Evolutionary conservation across 1,140 invertebrate genomes (phyloP).

Genomic region (Apis dorsata): DNA sequence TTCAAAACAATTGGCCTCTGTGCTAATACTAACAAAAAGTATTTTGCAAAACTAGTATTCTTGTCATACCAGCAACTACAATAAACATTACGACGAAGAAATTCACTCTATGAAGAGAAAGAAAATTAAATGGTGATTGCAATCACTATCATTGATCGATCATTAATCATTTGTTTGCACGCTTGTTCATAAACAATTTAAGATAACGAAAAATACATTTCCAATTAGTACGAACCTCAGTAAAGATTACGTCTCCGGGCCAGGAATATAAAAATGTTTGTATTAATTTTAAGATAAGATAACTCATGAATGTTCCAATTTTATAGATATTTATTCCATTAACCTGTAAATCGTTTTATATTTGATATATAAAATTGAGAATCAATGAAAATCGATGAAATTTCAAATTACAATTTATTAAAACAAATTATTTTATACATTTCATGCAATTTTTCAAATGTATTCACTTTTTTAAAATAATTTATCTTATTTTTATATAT

Average conservation of each 20-base stretch:
- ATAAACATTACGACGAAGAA: conserved; percentile 27
- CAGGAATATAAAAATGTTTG: conserved; percentile 54
- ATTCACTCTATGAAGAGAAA: conserved; percentile 37
- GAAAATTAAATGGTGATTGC: neutral
- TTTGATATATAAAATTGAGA: neutral
- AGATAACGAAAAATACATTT: neutral
- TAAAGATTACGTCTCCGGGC: conserved; percentile 39
- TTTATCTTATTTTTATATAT: too few species aligned
- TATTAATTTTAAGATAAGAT: conserved; percentile 38
- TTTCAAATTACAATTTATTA: neutral
- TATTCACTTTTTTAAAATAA: too few species aligned
- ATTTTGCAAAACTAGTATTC: neutral
- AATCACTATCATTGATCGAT: neutral
- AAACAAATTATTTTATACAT: too few species aligned
- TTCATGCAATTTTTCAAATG: too few species aligned
- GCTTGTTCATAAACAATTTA: neutral
- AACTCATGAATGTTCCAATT: neutral
- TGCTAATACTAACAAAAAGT: neutral
- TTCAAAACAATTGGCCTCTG: neutral
- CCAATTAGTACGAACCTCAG: conserved; percentile 32
- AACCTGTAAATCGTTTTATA: neutral
- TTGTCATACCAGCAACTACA: conserved; percentile 42
- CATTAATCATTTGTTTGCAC: neutral
- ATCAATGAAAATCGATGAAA: neutral
- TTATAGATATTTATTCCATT: conserved; percentile 19